phyloP scores from a whole-genome alignment of 92 coral and sea anemone genomes.

The Hydrozoanthus gracilis region DNA sequence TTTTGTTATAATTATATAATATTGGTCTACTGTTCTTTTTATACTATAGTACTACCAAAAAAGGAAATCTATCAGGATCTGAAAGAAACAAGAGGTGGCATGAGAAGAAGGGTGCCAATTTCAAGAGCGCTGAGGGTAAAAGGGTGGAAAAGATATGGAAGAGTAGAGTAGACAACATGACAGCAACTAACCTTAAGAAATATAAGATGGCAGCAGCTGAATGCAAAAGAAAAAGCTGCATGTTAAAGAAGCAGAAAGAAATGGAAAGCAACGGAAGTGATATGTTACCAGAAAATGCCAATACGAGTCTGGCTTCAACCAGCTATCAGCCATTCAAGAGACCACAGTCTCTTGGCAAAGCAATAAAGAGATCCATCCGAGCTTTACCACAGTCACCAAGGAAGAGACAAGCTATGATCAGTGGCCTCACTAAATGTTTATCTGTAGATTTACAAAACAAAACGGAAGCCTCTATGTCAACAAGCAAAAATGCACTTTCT shows the following conservation, averaged over 20 bases:
- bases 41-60: constrained; percentile 41
- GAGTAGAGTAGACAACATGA: constrained; percentile 46
- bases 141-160: constrained; percentile 49
- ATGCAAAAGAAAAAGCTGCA: constrained; percentile 43
- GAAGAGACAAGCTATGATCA: constrained; percentile 50
- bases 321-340: constrained; percentile 25
- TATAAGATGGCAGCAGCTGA: constrained; percentile 48
- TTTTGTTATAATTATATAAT: no score
- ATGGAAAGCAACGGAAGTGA: constrained; percentile 4
- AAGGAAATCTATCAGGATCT: constrained; percentile 37
- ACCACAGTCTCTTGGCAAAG: constrained; percentile 56
- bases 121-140: constrained; percentile 40
- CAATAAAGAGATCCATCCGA: constrained; percentile 48
- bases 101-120: constrained; percentile 38
- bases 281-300: constrained; percentile 24
- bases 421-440: constrained; percentile 58
- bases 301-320: constrained; percentile 24
- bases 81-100: constrained; percentile 48
- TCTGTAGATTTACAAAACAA: constrained; percentile 45
- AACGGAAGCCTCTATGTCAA: constrained; percentile 33
- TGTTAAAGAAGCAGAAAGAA: constrained; percentile 37
- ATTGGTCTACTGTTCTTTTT: constrained; percentile 16
- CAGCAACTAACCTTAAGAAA: constrained; percentile 38
- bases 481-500: constrained; percentile 33
- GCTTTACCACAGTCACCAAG: constrained; percentile 54